Evolutionary conservation across 2,797 vertebrate genomes (phyloP), one percentile per base, ranked within the genome.

Genomic region (Avahi laniger): DNA sequence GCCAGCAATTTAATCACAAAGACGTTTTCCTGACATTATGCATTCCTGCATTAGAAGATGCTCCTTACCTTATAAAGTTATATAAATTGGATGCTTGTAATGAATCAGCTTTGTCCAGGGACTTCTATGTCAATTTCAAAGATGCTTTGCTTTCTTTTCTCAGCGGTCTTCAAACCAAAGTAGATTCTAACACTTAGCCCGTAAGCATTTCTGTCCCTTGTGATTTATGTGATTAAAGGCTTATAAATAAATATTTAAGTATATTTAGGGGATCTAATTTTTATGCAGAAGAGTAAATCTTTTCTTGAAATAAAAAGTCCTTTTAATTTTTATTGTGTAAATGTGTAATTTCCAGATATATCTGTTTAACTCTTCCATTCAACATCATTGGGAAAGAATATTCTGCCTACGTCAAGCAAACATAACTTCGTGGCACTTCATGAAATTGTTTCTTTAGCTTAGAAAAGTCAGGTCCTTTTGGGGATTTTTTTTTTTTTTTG

Each of bases 1-100:
- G 65, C 28, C 79, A 91, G 73, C 81, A 86, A 33, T 80, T 85
- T 88, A 75, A 96, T 89, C 86, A 85, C 88, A 81, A 54, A 63
- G 61, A 52, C 48, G 35, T 28, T 90, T 83, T 10, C 12, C 41
- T 0, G 3, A 70, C 30, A 65, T 79, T 65, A 89, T 13, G 52
- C 26, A 72, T 87, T 83, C 59, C 59, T 76, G 22, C 9, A 22
- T 84, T 52, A 67, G 28, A 84, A 20, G 35, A 63, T 76, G 26
- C 48, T 35, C 46, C n/a, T 79, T 30, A n/a, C 28, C 87, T 87
- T 83, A 70, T 22, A 48, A 59, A 75, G 9, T 79, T 48, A 80
- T 15, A 84, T 67, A 87, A 94, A 91, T 91, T 24, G 96, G 46
- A 88, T 50, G 48, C 15, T 76, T 46, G 20, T 35, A 91, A 28